Percentiles rank a stretch among this genome's conserved stretches.
These are phyloP conservation scores for Synergus gifuensis DNA, from an alignment of 2,888 invertebrate genomes.

Conservation along the genomic window DNA sequence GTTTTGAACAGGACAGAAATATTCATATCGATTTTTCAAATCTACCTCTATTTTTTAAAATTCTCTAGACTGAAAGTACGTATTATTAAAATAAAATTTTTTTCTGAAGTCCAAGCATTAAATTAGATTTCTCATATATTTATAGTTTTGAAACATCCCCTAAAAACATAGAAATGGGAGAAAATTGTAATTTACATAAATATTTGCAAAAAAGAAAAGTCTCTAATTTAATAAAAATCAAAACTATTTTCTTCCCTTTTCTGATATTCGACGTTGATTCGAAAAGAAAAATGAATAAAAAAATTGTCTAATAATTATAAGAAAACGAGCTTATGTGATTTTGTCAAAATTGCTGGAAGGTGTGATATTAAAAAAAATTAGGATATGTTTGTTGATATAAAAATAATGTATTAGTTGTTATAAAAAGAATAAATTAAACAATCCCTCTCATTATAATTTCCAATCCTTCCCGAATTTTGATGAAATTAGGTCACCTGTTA, in stretches of 20 bases:
- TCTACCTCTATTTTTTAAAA: background rate
- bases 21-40: background rate
- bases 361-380: background rate
- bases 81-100: background rate
- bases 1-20: background rate
- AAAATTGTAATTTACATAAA: background rate
- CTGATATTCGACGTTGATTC: background rate
- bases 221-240: background rate
- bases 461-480: slow-evolving; percentile 54
- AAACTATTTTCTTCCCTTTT: background rate
- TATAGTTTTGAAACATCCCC: background rate
- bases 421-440: background rate
- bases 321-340: slow-evolving; percentile 53
- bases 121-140: background rate
- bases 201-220: no score
- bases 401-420: slow-evolving; percentile 50
- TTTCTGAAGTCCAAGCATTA: background rate
- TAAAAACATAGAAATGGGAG: background rate
- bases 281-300: background rate
- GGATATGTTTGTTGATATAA: slow-evolving; percentile 53
- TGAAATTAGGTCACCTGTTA: slow-evolving; percentile 44
- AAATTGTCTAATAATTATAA: slow-evolving; percentile 26
- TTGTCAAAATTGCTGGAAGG: slow-evolving; percentile 55
- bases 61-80: background rate
- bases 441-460: background rate